Base-by-base conservation (phyloP, 2,888 invertebrate genomes). In the Bibio marci region DNA sequence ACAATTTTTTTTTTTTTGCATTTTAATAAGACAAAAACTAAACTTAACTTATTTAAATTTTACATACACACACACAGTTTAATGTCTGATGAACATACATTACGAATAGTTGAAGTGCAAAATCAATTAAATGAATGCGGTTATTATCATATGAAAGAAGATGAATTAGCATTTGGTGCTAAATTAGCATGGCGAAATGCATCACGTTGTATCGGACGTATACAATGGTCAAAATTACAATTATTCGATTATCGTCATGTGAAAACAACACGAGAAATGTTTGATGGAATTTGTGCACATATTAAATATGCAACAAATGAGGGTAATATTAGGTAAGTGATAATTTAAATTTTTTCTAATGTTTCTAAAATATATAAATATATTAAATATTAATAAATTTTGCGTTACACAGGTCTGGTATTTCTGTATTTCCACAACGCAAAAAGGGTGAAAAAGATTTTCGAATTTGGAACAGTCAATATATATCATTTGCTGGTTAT, bases 301-400 rank as follows among this genome's bases (percentile, higher is more conserved):
- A 90, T 95, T 51, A 92, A 92, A 61, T 94, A 92, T 65, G 86
- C 86, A 57, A 92, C 92, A 31, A 95, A 95, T 63, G 91, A 90
- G 65, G 94, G 94, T 50, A 92, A 92, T 59, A 82, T 94, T 49
- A 77, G 92, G 90, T 91, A 46, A 55, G 37, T 32, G 13, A 6
- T 22, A 4, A 22, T 22, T 22, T 22, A 22, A 4, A 22, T 22
- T 22, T 22, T 6, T 22, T 22, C 4, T 22, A 22, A 6, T 22
- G 8, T 22, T 22, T n/a, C n/a, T n/a, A 32, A 18, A 30, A 22
- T 22, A 22, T 22, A 22, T 15, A 34, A 17, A 30, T 30, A 18
- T 37, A 22, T 42, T 30, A 7, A 6, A 7, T 22, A 22, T 22
- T 22, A 6, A 8, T 6, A 22, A 17, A 14, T 12, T 17, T 31